Evolutionary conservation across 2,113 vertebrate species (phyloP), one percentile per base, ranked within the genome.

Genomic region (Atherinomorus stipes): DNA sequence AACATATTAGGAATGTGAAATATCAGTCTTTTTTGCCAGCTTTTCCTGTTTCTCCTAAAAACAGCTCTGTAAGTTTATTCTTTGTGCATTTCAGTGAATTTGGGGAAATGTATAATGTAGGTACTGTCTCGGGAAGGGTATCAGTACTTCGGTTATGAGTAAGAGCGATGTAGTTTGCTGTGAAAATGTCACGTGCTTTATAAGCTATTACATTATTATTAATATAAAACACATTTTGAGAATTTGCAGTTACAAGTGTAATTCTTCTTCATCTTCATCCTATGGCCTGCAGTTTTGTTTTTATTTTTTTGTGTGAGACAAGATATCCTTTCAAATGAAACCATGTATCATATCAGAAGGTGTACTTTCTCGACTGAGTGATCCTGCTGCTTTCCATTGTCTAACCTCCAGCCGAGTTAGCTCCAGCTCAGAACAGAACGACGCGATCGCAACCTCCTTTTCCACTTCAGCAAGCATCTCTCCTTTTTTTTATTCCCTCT

Each of bases 381-480:
- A 74, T 25, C 25, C 42, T 25, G 26, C 63, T 26, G 19, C 42
- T 50, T n/a, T 69, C 38, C 73, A 23, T 81, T 78, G 28, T 84
- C 64, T 58, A 68, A 81, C 59, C 52, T 82, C 61, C 53, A 64
- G 70, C 76, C 56, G 47, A 81, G 59, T 65, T 78, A 52, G 22
- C 51, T 40, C 58, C 22, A 9, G 70, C 73, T 80, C 71, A 79
- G 69, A 67, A 61, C 57, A 49, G 79, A 85, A 73, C 44, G 70
- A 83, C 56, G 59, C 77, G 57, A 37, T 59, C 65, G 16, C 75
- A 71, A 85, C 78, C 78, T 73, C 66, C 59, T 83, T 87, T 85
- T 87, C 74, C 68, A 76, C 76, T 78, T 68, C 75, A 88, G 68
- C 71, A 19, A 72, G 71, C 79, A 66, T 81, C 72, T 56, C 37